Evolutionary conservation across 2,888 invertebrate genomes (phyloP), one percentile per base, ranked within the genome.

Genomic region (Epinotia brunnichana): DNA sequence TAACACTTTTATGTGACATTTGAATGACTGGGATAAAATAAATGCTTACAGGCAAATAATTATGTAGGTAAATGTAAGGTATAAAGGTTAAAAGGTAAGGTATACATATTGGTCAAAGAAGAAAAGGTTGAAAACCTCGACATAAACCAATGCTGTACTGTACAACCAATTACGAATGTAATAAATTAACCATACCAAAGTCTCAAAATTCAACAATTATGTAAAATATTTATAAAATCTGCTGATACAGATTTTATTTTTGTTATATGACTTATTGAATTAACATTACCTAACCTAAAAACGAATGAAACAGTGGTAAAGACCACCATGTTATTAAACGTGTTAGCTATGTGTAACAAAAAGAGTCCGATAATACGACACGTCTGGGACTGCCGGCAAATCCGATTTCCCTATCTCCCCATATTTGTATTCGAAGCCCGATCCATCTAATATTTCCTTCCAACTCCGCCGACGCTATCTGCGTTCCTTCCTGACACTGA

Each of bases 361-460:
- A 90, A 89, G 83, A 90, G 86, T 89, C 85, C 86, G 87, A 89
- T 90, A 91, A 90, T 88, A 91, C 89, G 87, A 90, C 91, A 90
- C 89, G 90, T 87, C 91, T 87, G 90, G 87, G 88, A 89, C 87
- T 88, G 84, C 87, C 84, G 84, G 89, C 85, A 90, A 92, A 92
- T 92, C 90, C 84, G 91, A 92, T 92, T 93, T 92, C 87, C 91
- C 90, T 92, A 91, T 92, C 91, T 89, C 88, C 85, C 90, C 90
- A 91, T 92, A 93, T 92, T 92, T 92, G 92, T 92, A 92, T 92
- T 92, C 91, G 90, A 88, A 88, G 84, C 91, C 87, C 87, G 91
- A 92, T 91, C 89, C 90, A 85, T 91, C 92, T 92, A 90, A 93
- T 92, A 92, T 91, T 92, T 92, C 90, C 91, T 90, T 89, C 90